phyloP scores from a whole-genome alignment of 2,888 invertebrate genomes.

The Ochropleura leucogaster region DNA sequence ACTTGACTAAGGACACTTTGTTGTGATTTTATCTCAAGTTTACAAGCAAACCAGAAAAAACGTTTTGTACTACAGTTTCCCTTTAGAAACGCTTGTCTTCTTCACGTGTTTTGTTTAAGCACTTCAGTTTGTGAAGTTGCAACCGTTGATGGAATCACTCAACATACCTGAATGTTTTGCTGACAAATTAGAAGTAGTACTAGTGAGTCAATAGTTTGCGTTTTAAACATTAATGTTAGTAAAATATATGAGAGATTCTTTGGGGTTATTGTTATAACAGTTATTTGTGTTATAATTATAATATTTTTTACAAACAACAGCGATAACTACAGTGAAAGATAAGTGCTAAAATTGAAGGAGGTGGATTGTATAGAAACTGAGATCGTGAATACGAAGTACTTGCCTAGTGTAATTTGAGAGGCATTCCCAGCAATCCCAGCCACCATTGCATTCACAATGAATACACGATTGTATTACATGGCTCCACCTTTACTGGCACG shows the following conservation, averaged over 20 bases:
- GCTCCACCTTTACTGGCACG: slow-evolving; percentile 32
- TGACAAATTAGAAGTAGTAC: neutral
- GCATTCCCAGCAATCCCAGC: slow-evolving; percentile 32
- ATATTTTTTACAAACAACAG: neutral
- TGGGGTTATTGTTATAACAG: neutral
- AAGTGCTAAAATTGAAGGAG: slow-evolving; percentile 9
- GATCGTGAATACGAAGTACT: slow-evolving; percentile 27
- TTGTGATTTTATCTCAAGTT: slow-evolving; percentile 48
- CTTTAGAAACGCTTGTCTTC: slow-evolving; percentile 34
- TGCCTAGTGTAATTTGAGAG: slow-evolving; percentile 42
- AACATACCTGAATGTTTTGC: slow-evolving; percentile 16
- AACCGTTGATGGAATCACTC: neutral
- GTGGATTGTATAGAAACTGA: slow-evolving; percentile 17
- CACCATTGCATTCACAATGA: slow-evolving; percentile 44
- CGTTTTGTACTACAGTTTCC: slow-evolving; percentile 28
- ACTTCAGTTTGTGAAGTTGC: slow-evolving; percentile 9
- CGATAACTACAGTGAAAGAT: neutral
- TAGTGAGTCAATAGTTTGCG: neutral
- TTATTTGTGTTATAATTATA: neutral
- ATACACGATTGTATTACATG: slow-evolving; percentile 46
- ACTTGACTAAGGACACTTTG: slow-evolving; percentile 36
- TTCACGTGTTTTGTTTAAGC: slow-evolving; percentile 3
- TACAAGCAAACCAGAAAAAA: slow-evolving; percentile 37
- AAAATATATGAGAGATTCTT: slow-evolving; percentile 1
- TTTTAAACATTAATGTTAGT: neutral